A percentile compares a stretch with the other conserved stretches of the same genome.
Evolutionary conservation across 2,888 invertebrate species (phyloP).

Genomic region (Cordilura impudica): DNA sequence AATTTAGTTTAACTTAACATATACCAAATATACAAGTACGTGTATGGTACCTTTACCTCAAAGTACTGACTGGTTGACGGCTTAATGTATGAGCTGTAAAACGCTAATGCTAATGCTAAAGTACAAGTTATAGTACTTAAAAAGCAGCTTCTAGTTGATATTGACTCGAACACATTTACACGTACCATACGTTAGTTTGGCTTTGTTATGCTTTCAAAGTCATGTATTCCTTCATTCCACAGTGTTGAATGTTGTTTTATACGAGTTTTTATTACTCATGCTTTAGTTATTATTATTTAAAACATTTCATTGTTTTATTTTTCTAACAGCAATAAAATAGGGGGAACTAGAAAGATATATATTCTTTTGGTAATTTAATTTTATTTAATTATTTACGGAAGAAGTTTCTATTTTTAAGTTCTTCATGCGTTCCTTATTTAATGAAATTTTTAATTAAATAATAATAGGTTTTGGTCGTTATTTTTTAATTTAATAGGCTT

Average conservation of each 20-base stretch:
- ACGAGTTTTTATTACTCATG: slow-evolving; percentile 6
- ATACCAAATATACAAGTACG: not conserved
- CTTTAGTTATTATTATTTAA: slow-evolving; percentile 10
- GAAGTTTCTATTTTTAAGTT: slow-evolving; percentile 12
- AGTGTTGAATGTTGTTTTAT: slow-evolving; percentile 6
- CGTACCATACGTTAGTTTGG: not conserved
- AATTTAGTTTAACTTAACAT: slow-evolving; percentile 1
- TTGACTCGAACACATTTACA: not conserved
- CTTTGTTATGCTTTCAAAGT: not conserved
- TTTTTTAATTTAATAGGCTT: not conserved
- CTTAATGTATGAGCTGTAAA: not conserved
- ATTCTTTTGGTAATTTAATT: not conserved
- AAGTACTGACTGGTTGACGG: not conserved
- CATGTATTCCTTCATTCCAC: slow-evolving; percentile 16
- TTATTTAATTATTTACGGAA: slow-evolving; percentile 33
- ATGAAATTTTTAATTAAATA: slow-evolving; percentile 13
- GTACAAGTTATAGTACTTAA: not conserved
- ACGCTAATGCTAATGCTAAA: not conserved
- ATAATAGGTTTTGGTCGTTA: slow-evolving; percentile 3
- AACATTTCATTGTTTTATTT: not conserved
- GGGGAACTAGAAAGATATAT: slow-evolving; percentile 9
- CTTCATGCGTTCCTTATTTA: slow-evolving; percentile 1
- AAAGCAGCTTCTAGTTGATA: not conserved
- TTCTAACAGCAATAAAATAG: not conserved
- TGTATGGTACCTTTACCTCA: not conserved